These are phyloP conservation scores for Sminthopsis crassicaudata DNA, from an alignment of 2,113 vertebrate species.

Conservation along the genomic window DNA sequence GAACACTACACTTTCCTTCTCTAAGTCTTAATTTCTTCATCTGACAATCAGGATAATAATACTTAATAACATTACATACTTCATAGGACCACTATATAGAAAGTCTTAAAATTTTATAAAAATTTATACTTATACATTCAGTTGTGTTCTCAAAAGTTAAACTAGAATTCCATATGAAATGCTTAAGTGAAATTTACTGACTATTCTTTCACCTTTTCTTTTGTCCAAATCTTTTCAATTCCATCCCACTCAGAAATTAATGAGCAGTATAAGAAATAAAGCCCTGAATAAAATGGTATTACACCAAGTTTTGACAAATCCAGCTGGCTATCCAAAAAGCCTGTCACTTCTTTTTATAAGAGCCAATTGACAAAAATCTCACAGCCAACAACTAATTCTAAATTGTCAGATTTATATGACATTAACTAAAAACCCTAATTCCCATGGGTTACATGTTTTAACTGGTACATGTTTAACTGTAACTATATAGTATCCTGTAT, in stretches of 20 bases:
- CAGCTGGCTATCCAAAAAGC: not conserved
- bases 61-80: not conserved
- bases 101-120: not conserved
- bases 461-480: not conserved
- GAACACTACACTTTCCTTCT: not conserved
- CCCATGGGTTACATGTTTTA: slow-evolving; percentile 8
- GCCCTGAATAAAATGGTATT: slow-evolving; percentile 24
- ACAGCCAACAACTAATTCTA: slow-evolving; percentile 28
- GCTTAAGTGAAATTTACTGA: not conserved
- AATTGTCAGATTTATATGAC: not conserved
- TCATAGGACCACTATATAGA: not conserved
- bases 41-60: slow-evolving; percentile 25
- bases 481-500: not conserved
- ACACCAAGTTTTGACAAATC: slow-evolving; percentile 23
- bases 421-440: slow-evolving; percentile 14
- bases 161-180: slow-evolving; percentile 21
- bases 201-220: not conserved
- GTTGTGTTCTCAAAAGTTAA: slow-evolving; percentile 12
- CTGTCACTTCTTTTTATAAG: not conserved
- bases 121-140: slow-evolving; percentile 16
- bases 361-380: slow-evolving; percentile 8
- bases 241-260: not conserved
- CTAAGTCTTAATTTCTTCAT: not conserved
- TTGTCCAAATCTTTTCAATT: slow-evolving; percentile 12
- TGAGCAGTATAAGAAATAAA: not conserved